Evolutionary conservation across 2,888 invertebrate genomes (phyloP), one percentile per base, ranked within the genome.

Genomic region (Heliconius aoede): DNA sequence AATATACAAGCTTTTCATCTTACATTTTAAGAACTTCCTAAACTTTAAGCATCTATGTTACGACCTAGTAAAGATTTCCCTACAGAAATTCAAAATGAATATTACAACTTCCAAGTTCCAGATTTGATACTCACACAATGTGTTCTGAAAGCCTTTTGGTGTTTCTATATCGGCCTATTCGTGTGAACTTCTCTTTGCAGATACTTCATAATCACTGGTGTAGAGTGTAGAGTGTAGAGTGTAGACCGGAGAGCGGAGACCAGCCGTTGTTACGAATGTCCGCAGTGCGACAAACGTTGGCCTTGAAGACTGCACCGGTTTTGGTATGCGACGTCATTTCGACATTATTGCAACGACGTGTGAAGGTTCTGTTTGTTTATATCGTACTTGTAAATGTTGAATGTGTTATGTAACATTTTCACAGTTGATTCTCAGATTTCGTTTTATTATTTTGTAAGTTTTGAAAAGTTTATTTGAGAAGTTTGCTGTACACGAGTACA

Each of bases 221-320:
- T 24, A n/a, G 21, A 21, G 7, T 46, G 18, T 7, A 46, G 18
- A 46, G 18, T 11, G 36, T 8, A 36, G 36, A 18, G 30, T 68
- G 36, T 4, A 21, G 24, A 58, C 13, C 55, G 28, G 28, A 26
- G 46, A 69, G 9, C 71, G 58, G 28, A 73, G 61, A 76, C 36
- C 55, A 51, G 71, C 36, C 62, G 76, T 80, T 81, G 80, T 80
- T 78, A 78, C 51, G 51, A 74, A 78, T 76, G 78, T 74, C 80
- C 80, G 80, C 80, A 80, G 46, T 81, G 80, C 80, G 79, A 78
- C 78, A 78, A 69, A 69, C 74, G 30, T 36, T 65, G 77, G 74
- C 80, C 81, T 81, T 77, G 80, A 74, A 75, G 76, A 74, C 18
- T 81, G 76, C 76, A 80, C 74, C 74, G 77, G 75, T 69, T 78